A percentile compares a stretch with the other conserved stretches of the same genome.
Evolutionary conservation across 2,797 vertebrate species (phyloP).

Genomic region (Mormyrops boulengeri): DNA sequence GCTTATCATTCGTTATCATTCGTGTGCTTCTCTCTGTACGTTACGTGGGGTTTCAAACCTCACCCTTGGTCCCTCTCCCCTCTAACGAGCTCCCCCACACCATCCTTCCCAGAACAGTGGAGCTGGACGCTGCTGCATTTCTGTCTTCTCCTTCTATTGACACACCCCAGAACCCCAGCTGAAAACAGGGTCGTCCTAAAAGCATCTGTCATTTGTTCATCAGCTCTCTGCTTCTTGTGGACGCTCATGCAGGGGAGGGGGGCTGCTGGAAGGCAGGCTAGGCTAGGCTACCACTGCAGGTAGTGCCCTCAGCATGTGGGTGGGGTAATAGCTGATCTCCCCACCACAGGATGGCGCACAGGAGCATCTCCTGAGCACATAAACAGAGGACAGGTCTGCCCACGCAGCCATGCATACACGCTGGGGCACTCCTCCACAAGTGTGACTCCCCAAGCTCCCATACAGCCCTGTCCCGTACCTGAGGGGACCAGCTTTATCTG

Average conservation of each 20-base stretch:
- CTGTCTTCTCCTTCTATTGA: background rate
- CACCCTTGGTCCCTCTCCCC: background rate
- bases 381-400: background rate
- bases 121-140: background rate
- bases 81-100: background rate
- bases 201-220: slow-evolving; percentile 10
- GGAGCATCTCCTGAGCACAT: background rate
- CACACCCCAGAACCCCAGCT: background rate
- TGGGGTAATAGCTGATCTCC: background rate
- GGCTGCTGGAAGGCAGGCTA: background rate
- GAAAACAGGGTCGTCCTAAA: background rate
- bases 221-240: background rate
- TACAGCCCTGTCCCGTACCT: background rate
- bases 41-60: background rate
- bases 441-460: background rate
- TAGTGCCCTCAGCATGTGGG: background rate
- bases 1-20: background rate
- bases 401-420: no score
- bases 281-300: background rate
- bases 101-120: background rate
- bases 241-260: background rate
- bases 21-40: background rate
- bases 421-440: background rate
- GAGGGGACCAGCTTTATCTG: background rate
- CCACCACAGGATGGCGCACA: background rate